A percentile compares a stretch with the other conserved stretches of the same genome.
These are phyloP conservation scores for Addax nasomaculatus DNA, from an alignment of 2,113 vertebrate species.

Conservation along the genomic window DNA sequence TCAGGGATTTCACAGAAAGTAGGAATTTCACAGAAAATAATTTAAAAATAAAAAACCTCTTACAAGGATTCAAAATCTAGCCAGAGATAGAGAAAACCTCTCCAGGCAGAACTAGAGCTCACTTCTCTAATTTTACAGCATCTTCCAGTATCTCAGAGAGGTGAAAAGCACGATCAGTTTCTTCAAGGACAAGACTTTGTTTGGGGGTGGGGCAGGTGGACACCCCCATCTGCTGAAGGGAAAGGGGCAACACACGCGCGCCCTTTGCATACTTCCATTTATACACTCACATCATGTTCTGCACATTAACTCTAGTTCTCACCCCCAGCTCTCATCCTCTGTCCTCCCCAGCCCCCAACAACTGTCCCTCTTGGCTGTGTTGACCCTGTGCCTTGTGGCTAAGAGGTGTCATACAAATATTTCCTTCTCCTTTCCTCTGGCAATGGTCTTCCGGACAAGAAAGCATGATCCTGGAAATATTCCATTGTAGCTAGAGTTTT, in stretches of 20 bases:
- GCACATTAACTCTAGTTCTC: background rate
- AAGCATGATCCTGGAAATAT: background rate
- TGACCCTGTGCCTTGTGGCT: background rate
- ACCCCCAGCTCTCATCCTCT: background rate
- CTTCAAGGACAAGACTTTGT: background rate
- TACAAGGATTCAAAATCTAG: background rate
- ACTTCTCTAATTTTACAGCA: background rate
- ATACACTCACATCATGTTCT: background rate
- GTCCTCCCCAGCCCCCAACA: background rate
- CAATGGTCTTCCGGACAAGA: background rate
- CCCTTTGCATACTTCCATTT: background rate
- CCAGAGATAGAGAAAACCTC: background rate
- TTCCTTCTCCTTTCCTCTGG: background rate
- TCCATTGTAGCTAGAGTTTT: background rate
- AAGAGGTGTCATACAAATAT: background rate
- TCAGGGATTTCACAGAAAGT: background rate
- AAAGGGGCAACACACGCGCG: background rate
- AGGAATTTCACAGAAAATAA: background rate
- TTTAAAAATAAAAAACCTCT: background rate
- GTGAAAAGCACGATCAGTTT: background rate
- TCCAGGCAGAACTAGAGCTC: background rate
- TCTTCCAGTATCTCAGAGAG: background rate
- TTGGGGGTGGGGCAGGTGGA: background rate
- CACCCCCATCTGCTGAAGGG: background rate
- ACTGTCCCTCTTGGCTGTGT: background rate